These are phyloP conservation scores for Dynastes grantii DNA, from an alignment of 2,888 invertebrate species.

Conservation along the genomic window DNA sequence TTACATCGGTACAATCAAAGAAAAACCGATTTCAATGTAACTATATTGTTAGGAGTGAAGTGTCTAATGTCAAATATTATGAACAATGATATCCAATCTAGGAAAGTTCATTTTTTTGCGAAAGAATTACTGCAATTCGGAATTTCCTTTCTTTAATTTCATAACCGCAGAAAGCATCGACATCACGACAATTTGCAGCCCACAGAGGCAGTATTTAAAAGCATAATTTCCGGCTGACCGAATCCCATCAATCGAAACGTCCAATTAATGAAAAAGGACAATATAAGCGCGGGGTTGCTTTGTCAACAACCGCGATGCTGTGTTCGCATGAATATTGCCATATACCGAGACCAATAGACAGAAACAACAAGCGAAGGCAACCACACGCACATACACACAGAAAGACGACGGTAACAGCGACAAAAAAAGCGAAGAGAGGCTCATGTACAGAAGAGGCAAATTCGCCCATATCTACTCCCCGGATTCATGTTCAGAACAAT, in stretches of 20 bases:
- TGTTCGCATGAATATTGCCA: constrained; percentile 16
- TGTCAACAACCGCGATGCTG: constrained; percentile 59
- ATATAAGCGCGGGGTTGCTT: constrained; percentile 59
- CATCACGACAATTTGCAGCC: constrained; percentile 7
- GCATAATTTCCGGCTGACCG: constrained; percentile 60
- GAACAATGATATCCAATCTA: too few relatives aligned
- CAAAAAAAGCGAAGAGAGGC: constrained; percentile 35
- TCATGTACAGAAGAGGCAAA: constrained; percentile 38
- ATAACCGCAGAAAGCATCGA: neutral
- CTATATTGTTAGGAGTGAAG: too few relatives aligned
- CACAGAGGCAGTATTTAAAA: constrained; percentile 14
- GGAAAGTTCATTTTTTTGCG: too few relatives aligned
- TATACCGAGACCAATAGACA: constrained; percentile 21
- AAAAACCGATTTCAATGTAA: too few relatives aligned
- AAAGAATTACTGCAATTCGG: too few relatives aligned
- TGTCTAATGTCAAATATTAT: too few relatives aligned
- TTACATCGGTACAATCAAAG: too few relatives aligned
- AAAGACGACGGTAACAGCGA: constrained; percentile 33
- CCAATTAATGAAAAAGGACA: constrained; percentile 59
- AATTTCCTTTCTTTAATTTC: neutral
- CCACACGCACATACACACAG: constrained; percentile 50
- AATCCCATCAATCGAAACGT: constrained; percentile 63
- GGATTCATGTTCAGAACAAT: constrained; percentile 55
- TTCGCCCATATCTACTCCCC: constrained; percentile 49
- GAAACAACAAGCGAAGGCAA: constrained; percentile 56